These are phyloP conservation scores for Dasypolia templi DNA, from an alignment of 2,888 invertebrate genomes.

Conservation along the genomic window DNA sequence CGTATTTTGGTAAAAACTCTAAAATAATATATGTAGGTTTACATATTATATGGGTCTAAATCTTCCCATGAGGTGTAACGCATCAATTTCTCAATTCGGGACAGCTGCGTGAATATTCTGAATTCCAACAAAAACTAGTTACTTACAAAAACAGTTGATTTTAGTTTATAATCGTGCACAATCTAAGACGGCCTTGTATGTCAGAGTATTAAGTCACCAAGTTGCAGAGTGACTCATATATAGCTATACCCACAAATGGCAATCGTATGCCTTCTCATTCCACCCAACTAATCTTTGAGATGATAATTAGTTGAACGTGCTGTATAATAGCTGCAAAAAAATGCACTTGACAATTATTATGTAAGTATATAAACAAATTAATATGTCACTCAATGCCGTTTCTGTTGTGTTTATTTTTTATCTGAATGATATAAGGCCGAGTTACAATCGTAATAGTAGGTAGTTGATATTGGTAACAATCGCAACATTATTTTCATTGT, in stretches of 20 bases:
- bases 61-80: slow-evolving; percentile 14
- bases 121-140: slow-evolving; percentile 57
- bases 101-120: slow-evolving; percentile 39
- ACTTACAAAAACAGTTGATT: slow-evolving; percentile 65
- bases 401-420: slow-evolving; percentile 49
- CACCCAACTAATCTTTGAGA: slow-evolving; percentile 47
- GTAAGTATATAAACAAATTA: slow-evolving; percentile 21
- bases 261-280: slow-evolving; percentile 54
- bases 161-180: slow-evolving; percentile 59
- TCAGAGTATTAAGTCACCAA: slow-evolving; percentile 73
- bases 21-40: neutral
- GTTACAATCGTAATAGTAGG: slow-evolving; percentile 11
- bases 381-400: slow-evolving; percentile 45
- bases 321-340: slow-evolving; percentile 39
- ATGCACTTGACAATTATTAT: slow-evolving; percentile 36
- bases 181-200: slow-evolving; percentile 62
- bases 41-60: neutral
- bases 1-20: slow-evolving; percentile 35
- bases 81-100: slow-evolving; percentile 16
- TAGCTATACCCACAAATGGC: slow-evolving; percentile 71
- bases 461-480: slow-evolving; percentile 24
- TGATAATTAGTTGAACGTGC: slow-evolving; percentile 64
- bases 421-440: slow-evolving; percentile 10
- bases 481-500: slow-evolving; percentile 18
- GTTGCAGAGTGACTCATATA: slow-evolving; percentile 73